Base-by-base conservation (phyloP, 1,140 invertebrate genomes). In the Drosophila triauraria region DNA sequence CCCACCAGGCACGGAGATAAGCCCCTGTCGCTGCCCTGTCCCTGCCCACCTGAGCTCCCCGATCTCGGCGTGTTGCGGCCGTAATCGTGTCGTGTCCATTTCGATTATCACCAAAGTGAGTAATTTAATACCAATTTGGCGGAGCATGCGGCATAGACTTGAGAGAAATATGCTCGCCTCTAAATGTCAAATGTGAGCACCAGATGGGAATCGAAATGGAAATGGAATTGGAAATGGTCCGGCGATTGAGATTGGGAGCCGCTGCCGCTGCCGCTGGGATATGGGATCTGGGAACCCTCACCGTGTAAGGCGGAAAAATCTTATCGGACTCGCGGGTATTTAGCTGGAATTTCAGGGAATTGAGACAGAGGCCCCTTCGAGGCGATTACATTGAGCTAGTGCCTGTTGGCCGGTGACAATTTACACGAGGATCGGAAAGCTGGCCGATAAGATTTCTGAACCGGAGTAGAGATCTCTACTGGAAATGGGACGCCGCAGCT, bases 81-180 rank as follows among this genome's bases (percentile, higher is more conserved):
- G 85, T 82, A 91, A 91, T 91, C 83, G 88, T 81, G 84, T 88
- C 84, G 88, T 79, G 88, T 91, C 83, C 83, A 88, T 85, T 91
- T 91, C 88, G 88, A 88, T 91, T 91, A 91, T 91, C 88, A 88
- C 78, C 81, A 91, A 91, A 85, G 88, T 85, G 83, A 91, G 88
- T 91, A 91, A 91, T 91, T 91, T 91, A 91, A 91, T 91, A 88
- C 83, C 88, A 91, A 84, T 91, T 88, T 80, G 79, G 81, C 78
- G 69, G 80, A 64, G 60, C 62, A 50, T 60, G 68, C 87, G 72
- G 84, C 84, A 90, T 88, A 80, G 84, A 88, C 57, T 87, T 84
- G 85, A 80, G 77, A 84, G 69, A 88, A 82, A 90, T 88, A 88
- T 88, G 84, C 85, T 75, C 65, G 83, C 85, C 88, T 81, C 85